Base-by-base conservation (phyloP, 2,888 invertebrate species). In the Pterobdella sp. region DNA sequence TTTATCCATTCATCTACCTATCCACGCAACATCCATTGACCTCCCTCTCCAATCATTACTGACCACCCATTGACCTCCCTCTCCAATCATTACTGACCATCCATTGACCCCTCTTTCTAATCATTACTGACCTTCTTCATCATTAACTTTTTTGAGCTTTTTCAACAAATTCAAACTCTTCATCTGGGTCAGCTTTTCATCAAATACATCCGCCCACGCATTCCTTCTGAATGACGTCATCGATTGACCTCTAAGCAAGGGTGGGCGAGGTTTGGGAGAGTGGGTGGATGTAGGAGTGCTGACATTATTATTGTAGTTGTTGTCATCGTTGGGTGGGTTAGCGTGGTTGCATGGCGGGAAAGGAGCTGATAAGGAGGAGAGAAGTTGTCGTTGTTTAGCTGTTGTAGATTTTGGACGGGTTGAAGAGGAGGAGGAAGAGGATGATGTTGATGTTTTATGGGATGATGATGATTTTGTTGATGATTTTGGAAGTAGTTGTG, bases 31-130 rank as follows among this genome's bases (percentile, higher is more conserved):
- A 14, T 18, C 42, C 7, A 7, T 18, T 18, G 18, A 7, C 42
- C 42, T 42, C 42, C 42, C 18, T 18, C 42, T 42, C 42, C 1
- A 35, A 67, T 67, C n/a, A n/a, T n/a, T n/a, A n/a, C n/a, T n/a
- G n/a, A n/a, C 67, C 67, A 67, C 14, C 34, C 36, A 36, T 35
- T 22, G 35, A 34, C 37, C 32, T 67, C 36, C 67, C 26, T 29
- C 34, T 34, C 34, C 7, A 32, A 67, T 35, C 67, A 42, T 42
- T 18, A 7, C 18, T 18, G 10, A 14, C 42, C 7, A 42, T 18
- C 42, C 42, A 42, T 18, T 18, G 10, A 42, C 42, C 42, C 42
- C 18, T 18, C 42, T 42, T 18, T 18, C 18, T 18, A 7, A 42
- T 14, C 42, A 7, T 18, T 14, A 7, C 42, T 18, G 18, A 7